phyloP scores from a whole-genome alignment of 1,140 invertebrate species.

The Trinorchestia longiramus region DNA sequence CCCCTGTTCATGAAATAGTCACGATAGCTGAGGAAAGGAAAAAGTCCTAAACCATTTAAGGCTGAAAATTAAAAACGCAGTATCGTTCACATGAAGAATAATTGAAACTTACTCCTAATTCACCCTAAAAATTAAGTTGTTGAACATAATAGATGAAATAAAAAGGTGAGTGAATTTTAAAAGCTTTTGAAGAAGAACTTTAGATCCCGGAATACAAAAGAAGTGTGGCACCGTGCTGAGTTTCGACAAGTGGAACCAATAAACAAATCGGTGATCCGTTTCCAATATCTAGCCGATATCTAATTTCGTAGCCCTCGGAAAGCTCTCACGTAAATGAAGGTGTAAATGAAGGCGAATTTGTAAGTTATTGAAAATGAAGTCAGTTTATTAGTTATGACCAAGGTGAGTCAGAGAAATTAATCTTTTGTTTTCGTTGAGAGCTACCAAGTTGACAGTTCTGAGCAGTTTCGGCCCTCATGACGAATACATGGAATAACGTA shows the following conservation, averaged over 20 bases:
- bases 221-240: not conserved
- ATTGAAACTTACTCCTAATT: not conserved
- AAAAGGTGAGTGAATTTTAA: not conserved
- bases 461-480: not conserved
- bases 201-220: not conserved
- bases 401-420: not conserved
- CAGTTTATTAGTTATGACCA: not conserved
- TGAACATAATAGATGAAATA: not conserved
- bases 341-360: not conserved
- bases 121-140: not conserved
- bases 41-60: not conserved
- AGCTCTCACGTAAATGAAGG: not conserved
- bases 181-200: not conserved
- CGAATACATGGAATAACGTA: not conserved
- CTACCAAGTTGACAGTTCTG: not conserved
- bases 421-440: not conserved
- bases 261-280: slow-evolving; percentile 7
- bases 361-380: not conserved
- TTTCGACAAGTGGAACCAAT: not conserved
- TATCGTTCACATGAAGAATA: not conserved
- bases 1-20: not conserved
- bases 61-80: not conserved
- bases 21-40: not conserved
- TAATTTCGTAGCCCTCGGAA: not conserved
- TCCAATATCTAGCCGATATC: not conserved